Percentiles rank a stretch among this genome's conserved stretches.
These are phyloP conservation scores for Penaeus monodon DNA, from an alignment of 2,888 invertebrate genomes.

Conservation along the genomic window DNA sequence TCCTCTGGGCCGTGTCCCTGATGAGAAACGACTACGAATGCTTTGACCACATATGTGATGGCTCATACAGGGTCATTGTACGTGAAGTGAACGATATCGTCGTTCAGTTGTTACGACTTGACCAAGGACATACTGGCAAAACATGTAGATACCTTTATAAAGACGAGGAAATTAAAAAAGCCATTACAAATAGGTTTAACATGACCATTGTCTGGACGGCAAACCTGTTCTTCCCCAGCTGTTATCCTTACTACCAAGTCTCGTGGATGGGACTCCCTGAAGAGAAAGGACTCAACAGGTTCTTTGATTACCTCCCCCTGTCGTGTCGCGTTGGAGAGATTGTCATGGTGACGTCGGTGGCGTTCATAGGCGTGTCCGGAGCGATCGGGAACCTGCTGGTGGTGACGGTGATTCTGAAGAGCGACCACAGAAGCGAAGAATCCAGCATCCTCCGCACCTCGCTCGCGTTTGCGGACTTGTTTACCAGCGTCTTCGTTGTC, in stretches of 20 bases:
- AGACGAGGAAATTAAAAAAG: not conserved
- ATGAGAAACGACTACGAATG: not conserved
- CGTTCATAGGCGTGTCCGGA: constrained; percentile 15
- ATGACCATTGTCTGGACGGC: not conserved
- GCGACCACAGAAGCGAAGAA: not conserved
- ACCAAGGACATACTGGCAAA: not conserved
- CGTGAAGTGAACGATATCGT: not conserved
- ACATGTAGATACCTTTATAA: not conserved
- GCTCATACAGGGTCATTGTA: not conserved
- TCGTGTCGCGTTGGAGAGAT: constrained; percentile 37
- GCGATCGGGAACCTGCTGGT: constrained; percentile 40
- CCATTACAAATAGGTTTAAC: not conserved
- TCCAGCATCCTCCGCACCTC: constrained; percentile 43
- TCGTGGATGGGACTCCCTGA: constrained; percentile 31
- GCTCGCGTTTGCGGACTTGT: constrained; percentile 37
- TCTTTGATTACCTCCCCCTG: constrained; percentile 29
- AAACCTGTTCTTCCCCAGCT: constrained; percentile 36
- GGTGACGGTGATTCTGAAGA: constrained; percentile 18
- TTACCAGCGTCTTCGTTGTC: constrained; percentile 28
- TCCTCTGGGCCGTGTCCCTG: not conserved
- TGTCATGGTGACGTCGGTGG: constrained; percentile 27
- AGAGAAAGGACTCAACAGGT: constrained; percentile 26
- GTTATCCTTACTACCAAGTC: constrained; percentile 5
- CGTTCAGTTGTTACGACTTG: not conserved
- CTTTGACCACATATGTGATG: constrained; percentile 3